These are phyloP conservation scores for Zeus faber DNA, from an alignment of 2,113 vertebrate genomes.

Conservation along the genomic window DNA sequence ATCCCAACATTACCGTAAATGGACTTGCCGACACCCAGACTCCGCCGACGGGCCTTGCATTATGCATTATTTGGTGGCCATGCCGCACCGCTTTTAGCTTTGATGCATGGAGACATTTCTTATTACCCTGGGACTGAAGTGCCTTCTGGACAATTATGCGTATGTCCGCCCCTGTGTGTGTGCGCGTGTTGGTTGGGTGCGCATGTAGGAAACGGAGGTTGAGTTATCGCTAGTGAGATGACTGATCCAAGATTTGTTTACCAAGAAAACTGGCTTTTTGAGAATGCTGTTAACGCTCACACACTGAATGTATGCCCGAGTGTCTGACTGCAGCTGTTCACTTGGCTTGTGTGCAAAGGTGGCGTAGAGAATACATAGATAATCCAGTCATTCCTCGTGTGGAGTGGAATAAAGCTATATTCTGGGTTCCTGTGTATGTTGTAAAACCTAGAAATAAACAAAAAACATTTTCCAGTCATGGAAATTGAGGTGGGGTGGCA, in stretches of 20 bases:
- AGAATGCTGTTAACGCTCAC: too few relatives aligned
- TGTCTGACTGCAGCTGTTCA: too few relatives aligned
- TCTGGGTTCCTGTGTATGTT: too few relatives aligned
- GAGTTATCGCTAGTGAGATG: neutral
- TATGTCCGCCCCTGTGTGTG: neutral
- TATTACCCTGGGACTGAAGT: constrained; percentile 23
- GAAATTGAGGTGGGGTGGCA: too few relatives aligned
- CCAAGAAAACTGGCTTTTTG: neutral
- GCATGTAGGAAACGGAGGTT: too few relatives aligned
- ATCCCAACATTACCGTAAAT: constrained; percentile 48
- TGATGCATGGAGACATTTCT: constrained; percentile 31
- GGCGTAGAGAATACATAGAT: too few relatives aligned
- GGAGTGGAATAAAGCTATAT: too few relatives aligned
- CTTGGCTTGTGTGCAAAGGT: too few relatives aligned
- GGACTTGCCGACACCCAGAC: constrained; percentile 45
- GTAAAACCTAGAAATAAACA: too few relatives aligned
- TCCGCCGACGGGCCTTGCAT: constrained; percentile 44
- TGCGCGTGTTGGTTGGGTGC: constrained; percentile 10
- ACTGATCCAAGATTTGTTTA: constrained; percentile 30
- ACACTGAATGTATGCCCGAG: too few relatives aligned
- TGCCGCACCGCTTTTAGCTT: constrained; percentile 52
- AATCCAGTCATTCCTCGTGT: too few relatives aligned
- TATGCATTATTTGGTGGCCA: constrained; percentile 50
- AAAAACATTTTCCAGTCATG: too few relatives aligned
- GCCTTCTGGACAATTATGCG: constrained; percentile 29